A percentile compares a stretch with the other conserved stretches of the same genome.
Conservation (phyloP, 2,113 vertebrate genomes). For the Herpetotheres cachinnans region DNA sequence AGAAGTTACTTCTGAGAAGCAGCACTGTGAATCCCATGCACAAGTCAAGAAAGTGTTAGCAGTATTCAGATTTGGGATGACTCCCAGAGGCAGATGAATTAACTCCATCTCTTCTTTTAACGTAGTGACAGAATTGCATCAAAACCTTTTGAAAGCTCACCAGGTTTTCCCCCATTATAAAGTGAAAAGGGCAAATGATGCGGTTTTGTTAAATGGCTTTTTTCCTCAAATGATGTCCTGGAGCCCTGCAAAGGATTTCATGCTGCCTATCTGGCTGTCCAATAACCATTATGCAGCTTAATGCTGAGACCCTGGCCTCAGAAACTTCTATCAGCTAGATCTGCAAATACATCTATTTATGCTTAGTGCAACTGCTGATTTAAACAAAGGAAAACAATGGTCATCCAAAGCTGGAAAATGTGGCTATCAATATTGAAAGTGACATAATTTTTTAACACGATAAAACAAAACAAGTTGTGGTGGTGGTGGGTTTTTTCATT, state of each 20-base stretch:
- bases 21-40: background rate
- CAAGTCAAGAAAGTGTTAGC: background rate
- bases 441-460: background rate
- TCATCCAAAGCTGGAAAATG: background rate
- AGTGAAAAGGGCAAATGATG: background rate
- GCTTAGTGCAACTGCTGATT: background rate
- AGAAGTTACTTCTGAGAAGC: background rate
- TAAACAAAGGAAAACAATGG: background rate
- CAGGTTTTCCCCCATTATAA: background rate
- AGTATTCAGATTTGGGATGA: background rate
- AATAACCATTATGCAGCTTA: background rate
- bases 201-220: background rate
- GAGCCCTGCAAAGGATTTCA: background rate
- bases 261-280: background rate
- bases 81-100: background rate
- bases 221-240: background rate
- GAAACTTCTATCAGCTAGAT: background rate
- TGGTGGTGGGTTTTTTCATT: too few relatives aligned
- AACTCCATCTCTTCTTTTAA: background rate
- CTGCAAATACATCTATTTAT: background rate
- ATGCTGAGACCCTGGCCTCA: background rate
- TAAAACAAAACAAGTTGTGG: background rate
- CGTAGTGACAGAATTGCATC: background rate
- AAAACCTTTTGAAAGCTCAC: background rate
- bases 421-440: background rate